Percentiles rank a stretch among this genome's conserved stretches.
Conservation (phyloP, 2,113 vertebrate genomes). For the Corythornis madagascariensis region DNA sequence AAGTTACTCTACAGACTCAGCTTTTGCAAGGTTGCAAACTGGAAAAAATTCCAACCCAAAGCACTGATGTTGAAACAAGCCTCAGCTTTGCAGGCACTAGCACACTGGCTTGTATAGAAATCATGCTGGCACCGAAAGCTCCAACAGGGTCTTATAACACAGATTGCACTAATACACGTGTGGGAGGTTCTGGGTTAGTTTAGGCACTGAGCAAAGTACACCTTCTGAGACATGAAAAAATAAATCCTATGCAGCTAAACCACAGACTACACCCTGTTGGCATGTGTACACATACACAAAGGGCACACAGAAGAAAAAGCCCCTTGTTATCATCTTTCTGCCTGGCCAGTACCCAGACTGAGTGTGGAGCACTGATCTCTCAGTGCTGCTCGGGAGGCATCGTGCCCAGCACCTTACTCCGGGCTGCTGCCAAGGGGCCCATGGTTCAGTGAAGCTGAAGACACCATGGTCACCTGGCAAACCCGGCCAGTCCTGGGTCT, state of each 20-base stretch:
- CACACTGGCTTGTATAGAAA: not conserved
- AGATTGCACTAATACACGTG: not conserved
- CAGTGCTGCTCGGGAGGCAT: not conserved
- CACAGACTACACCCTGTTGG: rapidly evolving
- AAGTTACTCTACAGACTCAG: not conserved
- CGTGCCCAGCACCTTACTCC: rapidly evolving
- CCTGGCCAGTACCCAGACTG: no score
- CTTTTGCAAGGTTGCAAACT: not conserved
- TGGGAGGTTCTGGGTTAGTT: not conserved
- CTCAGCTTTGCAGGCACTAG: not conserved
- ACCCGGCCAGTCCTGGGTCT: not conserved
- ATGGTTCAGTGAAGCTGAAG: rapidly evolving
- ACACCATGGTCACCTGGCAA: rapidly evolving
- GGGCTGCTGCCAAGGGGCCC: not conserved
- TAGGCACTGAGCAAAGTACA: not conserved
- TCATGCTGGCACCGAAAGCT: not conserved
- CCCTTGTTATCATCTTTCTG: not conserved
- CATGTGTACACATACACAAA: not conserved
- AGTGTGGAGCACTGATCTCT: no score
- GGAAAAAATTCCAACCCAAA: not conserved
- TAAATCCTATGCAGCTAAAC: not conserved
- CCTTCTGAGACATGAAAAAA: not conserved
- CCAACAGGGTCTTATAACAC: not conserved
- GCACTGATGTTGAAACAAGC: not conserved
- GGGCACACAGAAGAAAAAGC: rapidly evolving